Conservation (phyloP, 2,888 invertebrate species). For the Sminthurides aquaticus region DNA sequence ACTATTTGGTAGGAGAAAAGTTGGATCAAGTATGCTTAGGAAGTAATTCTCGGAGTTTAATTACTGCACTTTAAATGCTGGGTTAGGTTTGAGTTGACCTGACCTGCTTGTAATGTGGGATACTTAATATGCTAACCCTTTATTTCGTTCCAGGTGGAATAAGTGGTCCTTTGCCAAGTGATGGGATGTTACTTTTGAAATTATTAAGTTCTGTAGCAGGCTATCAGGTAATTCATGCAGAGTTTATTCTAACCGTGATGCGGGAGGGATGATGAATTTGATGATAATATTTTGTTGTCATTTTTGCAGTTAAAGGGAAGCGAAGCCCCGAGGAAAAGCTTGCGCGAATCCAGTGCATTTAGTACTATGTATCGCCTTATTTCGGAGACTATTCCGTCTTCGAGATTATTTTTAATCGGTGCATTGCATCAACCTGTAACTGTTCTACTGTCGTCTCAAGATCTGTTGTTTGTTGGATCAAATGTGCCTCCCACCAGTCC, state of each 20-base stretch:
- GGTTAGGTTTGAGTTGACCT: no score
- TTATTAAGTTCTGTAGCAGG: conserved; percentile 37
- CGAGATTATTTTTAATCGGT: conserved; percentile 85
- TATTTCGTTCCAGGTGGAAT: conserved; percentile 41
- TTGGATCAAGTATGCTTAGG: conserved; percentile 2
- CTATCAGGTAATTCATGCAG: conserved; percentile 37
- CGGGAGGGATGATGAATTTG: not conserved
- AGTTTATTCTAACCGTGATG: no score
- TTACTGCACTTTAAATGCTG: no score
- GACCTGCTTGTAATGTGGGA: no score
- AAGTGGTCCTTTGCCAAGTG: conserved; percentile 41
- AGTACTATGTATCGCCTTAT: conserved; percentile 77
- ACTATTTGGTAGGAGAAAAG: no score
- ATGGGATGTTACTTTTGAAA: conserved; percentile 38
- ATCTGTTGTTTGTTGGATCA: conserved; percentile 35
- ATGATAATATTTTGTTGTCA: no score
- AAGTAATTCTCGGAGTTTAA: not conserved
- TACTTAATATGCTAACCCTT: no score
- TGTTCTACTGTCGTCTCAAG: conserved; percentile 57
- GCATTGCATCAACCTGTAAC: conserved; percentile 86
- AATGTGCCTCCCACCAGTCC: conserved; percentile 32
- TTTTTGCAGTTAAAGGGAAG: conserved; percentile 34
- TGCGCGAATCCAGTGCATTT: conserved; percentile 79
- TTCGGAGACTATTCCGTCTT: conserved; percentile 80
- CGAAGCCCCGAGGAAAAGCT: conserved; percentile 52